Evolutionary conservation across 2,797 vertebrate species (phyloP).

Genomic region (Myotis pilosus): DNA sequence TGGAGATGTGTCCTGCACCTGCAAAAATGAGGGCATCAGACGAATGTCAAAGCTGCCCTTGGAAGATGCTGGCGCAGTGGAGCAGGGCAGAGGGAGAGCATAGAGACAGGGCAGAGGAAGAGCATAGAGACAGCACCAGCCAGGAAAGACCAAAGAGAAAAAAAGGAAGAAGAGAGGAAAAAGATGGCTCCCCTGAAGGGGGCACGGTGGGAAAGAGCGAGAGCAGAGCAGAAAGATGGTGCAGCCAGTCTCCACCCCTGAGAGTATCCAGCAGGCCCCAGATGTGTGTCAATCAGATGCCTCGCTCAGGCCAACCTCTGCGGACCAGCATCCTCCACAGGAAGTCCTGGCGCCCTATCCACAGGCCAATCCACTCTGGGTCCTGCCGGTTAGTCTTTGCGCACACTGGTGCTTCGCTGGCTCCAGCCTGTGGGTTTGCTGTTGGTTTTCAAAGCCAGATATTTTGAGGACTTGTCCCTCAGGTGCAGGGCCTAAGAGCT

Average conservation of each 20-base stretch:
- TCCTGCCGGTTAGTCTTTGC: not conserved
- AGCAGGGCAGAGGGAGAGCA: too few species aligned
- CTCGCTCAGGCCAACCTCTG: not conserved
- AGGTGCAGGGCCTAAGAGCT: not conserved
- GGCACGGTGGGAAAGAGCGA: not conserved
- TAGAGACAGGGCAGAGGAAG: not conserved
- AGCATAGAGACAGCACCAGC: not conserved
- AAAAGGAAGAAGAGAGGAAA: not conserved
- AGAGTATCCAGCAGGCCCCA: not conserved
- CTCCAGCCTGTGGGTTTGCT: not conserved
- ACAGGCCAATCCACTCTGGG: rapidly evolving
- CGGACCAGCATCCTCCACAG: not conserved
- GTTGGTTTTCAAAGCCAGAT: not conserved
- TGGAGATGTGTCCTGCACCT: not conserved
- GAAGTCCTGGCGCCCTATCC: not conserved
- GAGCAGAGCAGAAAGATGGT: not conserved
- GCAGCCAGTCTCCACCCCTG: not conserved
- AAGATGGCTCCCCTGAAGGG: too few species aligned
- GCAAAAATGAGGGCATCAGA: not conserved
- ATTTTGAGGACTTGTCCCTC: too few species aligned
- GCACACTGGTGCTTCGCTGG: not conserved
- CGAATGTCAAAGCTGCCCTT: not conserved
- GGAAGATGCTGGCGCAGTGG: not conserved
- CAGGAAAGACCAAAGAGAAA: not conserved
- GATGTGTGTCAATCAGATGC: not conserved